These are phyloP conservation scores for Brachyistius frenatus DNA, from an alignment of 2,113 vertebrate genomes.

Conservation along the genomic window DNA sequence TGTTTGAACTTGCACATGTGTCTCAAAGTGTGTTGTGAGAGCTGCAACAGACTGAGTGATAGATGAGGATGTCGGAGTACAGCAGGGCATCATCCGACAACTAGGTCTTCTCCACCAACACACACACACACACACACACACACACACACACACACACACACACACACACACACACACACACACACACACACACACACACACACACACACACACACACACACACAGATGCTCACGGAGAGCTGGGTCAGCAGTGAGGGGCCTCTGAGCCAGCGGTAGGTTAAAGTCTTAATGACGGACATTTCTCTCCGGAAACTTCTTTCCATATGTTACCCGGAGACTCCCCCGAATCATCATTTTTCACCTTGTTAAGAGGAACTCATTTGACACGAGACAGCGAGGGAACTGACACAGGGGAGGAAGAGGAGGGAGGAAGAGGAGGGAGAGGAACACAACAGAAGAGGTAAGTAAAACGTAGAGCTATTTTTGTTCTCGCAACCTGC, in stretches of 20 bases:
- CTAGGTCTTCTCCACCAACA: slow-evolving; percentile 12
- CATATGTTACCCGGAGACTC: slow-evolving; percentile 64
- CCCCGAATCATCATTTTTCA: slow-evolving; percentile 57
- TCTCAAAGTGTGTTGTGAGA: neutral
- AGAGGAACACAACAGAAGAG: no score
- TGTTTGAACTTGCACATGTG: no score
- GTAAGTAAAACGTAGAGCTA: no score
- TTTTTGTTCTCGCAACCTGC: neutral
- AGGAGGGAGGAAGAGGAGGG: neutral
- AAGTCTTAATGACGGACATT: slow-evolving; percentile 77
- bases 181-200: slow-evolving; percentile 33
- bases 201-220: slow-evolving; percentile 39
- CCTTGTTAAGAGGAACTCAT: slow-evolving; percentile 51
- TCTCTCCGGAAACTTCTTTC: slow-evolving; percentile 65
- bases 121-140: slow-evolving; percentile 3
- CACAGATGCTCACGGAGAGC: slow-evolving; percentile 48
- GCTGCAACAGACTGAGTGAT: slow-evolving; percentile 74
- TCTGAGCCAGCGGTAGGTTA: slow-evolving; percentile 73
- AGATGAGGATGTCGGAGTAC: slow-evolving; percentile 66
- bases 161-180: slow-evolving; percentile 21
- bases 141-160: slow-evolving; percentile 24
- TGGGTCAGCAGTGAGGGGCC: slow-evolving; percentile 71
- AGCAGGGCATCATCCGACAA: slow-evolving; percentile 59
- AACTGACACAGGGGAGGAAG: neutral
- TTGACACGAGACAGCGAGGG: neutral